Conservation (phyloP, 2,888 invertebrate species). For the Bellardia bayeri region DNA sequence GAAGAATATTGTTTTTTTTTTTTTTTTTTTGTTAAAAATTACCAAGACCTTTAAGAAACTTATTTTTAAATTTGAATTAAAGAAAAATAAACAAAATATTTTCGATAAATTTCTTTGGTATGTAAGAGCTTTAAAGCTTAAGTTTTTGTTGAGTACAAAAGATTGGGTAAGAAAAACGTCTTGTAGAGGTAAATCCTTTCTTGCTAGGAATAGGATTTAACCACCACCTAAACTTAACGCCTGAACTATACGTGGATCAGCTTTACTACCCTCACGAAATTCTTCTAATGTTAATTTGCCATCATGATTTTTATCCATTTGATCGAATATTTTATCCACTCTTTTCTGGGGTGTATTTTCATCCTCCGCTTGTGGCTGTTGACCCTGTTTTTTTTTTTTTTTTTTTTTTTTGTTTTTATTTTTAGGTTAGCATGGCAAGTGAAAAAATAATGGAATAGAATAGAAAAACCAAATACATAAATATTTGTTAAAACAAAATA, state of each 20-base stretch:
- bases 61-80: too few relatives aligned
- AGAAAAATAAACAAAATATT: too few relatives aligned
- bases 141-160: background rate
- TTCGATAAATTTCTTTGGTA: slow-evolving; percentile 5
- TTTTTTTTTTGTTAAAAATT: slow-evolving; percentile 5
- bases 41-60: background rate
- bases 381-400: slow-evolving; percentile 87
- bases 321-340: slow-evolving; percentile 99
- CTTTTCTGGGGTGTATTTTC: slow-evolving; percentile 97
- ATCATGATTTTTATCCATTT: slow-evolving; percentile 99
- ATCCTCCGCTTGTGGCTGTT: slow-evolving; percentile 94
- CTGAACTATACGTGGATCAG: slow-evolving; percentile 98
- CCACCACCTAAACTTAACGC: slow-evolving; percentile 94
- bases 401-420: background rate
- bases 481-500: background rate
- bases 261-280: slow-evolving; percentile 99
- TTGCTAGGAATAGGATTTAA: slow-evolving; percentile 83
- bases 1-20: slow-evolving; percentile 10
- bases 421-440: background rate
- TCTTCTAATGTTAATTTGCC: slow-evolving; percentile 98
- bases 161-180: slow-evolving; percentile 3
- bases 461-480: background rate
- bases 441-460: background rate
- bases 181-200: slow-evolving; percentile 47
- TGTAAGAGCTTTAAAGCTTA: slow-evolving; percentile 20